These are phyloP conservation scores for Sesia apiformis DNA, from an alignment of 2,888 invertebrate species.

Conservation along the genomic window DNA sequence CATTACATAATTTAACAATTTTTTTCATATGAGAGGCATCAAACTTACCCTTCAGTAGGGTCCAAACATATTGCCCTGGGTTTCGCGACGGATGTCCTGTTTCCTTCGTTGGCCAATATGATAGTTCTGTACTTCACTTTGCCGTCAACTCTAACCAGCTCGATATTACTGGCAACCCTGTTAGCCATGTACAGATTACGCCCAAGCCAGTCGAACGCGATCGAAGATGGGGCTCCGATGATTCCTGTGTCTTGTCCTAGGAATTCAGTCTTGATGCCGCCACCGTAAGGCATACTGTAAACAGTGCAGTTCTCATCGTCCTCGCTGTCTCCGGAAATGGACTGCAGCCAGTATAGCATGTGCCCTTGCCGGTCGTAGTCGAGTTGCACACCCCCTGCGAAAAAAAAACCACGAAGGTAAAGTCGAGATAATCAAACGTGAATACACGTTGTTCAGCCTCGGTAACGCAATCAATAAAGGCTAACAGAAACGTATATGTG, in stretches of 20 bases:
- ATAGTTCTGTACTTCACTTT: conserved; percentile 88
- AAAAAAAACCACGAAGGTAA: too few relatives aligned
- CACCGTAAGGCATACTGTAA: conserved; percentile 87
- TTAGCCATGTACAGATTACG: conserved; percentile 96
- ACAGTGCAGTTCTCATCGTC: conserved; percentile 91
- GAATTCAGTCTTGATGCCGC: conserved; percentile 84
- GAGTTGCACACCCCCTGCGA: conserved; percentile 84
- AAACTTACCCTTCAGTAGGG: conserved; percentile 88
- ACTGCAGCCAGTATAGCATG: conserved; percentile 90
- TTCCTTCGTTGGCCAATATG: conserved; percentile 92
- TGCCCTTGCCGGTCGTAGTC: conserved; percentile 93
- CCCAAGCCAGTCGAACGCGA: conserved; percentile 98
- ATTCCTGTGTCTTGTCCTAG: conserved; percentile 88
- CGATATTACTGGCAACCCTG: conserved; percentile 90
- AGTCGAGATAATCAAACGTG: too few relatives aligned
- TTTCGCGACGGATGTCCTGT: conserved; percentile 86
- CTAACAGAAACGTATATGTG: too few relatives aligned
- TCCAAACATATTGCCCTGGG: conserved; percentile 93
- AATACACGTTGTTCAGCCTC: too few relatives aligned
- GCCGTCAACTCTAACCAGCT: conserved; percentile 89
- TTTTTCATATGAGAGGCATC: too few relatives aligned
- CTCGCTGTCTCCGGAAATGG: conserved; percentile 77
- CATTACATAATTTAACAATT: neutral
- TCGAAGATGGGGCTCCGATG: conserved; percentile 90
- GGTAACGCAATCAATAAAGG: too few relatives aligned